Evolutionary conservation across 1,140 invertebrate species (phyloP).

Genomic region (Drosophila melanogaster): DNA sequence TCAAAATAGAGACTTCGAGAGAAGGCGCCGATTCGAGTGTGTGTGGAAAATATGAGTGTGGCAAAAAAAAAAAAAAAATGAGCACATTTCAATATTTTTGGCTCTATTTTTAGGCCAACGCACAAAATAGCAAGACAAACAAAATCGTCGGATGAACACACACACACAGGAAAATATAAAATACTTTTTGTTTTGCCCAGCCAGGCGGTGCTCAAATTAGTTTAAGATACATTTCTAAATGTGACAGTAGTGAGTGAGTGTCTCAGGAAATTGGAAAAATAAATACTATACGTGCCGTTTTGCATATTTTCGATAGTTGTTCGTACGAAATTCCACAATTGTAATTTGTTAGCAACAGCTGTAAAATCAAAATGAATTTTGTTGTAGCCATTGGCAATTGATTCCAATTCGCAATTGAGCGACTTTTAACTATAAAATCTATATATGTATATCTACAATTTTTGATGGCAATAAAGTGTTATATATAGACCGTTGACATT

Average conservation of each 20-base stretch:
- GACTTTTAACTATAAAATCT: not conserved
- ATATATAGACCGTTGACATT: conserved; percentile 46
- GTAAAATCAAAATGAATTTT: conserved; percentile 41
- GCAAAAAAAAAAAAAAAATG: conserved; percentile 52
- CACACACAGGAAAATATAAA: conserved; percentile 42
- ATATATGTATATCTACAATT: not conserved
- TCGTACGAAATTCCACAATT: conserved; percentile 22
- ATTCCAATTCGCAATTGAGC: conserved; percentile 26
- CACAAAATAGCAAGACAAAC: conserved; percentile 30
- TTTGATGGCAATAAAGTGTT: conserved; percentile 9
- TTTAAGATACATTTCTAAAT: conserved; percentile 80
- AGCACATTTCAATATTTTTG: conserved; percentile 73
- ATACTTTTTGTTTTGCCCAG: conserved; percentile 65
- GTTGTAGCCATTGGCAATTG: not conserved
- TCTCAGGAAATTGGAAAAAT: conserved; percentile 63
- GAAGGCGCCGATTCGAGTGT: not conserved
- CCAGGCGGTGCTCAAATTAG: conserved; percentile 73
- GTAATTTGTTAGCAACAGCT: conserved; percentile 68
- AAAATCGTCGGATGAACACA: conserved; percentile 38
- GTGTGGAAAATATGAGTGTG: conserved; percentile 61
- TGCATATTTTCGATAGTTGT: conserved; percentile 8
- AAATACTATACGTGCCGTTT: conserved; percentile 32
- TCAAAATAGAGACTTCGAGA: conserved; percentile 38
- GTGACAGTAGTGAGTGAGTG: conserved; percentile 78
- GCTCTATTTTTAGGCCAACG: conserved; percentile 61